Conservation (phyloP, 2,113 vertebrate species). For the Emydura subglobosa region DNA sequence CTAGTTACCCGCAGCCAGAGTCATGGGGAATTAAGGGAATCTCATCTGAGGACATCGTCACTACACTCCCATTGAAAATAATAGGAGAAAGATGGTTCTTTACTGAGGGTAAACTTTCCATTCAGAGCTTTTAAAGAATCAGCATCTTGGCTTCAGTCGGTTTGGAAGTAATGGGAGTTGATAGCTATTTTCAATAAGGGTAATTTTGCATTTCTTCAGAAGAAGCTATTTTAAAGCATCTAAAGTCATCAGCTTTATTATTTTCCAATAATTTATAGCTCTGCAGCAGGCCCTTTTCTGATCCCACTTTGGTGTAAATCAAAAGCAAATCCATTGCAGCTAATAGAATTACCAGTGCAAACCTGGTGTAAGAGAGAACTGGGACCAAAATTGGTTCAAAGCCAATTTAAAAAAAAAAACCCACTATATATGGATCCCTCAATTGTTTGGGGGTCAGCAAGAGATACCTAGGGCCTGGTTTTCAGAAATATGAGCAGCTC, state of each 20-base stretch:
- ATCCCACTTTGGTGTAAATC: not conserved
- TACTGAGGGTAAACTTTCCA: not conserved
- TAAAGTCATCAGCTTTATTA: not conserved
- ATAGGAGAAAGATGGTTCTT: not conserved
- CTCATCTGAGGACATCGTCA: not conserved
- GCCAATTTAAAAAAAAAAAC: not conserved
- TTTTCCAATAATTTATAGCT: not conserved
- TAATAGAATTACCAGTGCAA: not conserved
- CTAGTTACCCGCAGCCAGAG: not conserved
- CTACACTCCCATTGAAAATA: not conserved
- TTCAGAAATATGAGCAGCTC: not conserved
- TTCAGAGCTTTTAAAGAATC: not conserved
- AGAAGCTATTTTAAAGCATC: not conserved
- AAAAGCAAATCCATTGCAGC: not conserved
- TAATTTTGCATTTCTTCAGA: not conserved
- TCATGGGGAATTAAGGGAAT: not conserved
- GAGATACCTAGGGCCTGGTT: not conserved
- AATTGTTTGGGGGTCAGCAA: not conserved
- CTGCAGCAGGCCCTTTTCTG: not conserved
- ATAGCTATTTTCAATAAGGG: not conserved
- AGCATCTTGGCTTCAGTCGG: not conserved
- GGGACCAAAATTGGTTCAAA: not conserved
- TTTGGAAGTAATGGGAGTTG: not conserved
- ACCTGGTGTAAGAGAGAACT: not conserved
- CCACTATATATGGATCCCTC: not conserved